Conservation (phyloP, 2,888 invertebrate species). For the Diogma glabrata region DNA sequence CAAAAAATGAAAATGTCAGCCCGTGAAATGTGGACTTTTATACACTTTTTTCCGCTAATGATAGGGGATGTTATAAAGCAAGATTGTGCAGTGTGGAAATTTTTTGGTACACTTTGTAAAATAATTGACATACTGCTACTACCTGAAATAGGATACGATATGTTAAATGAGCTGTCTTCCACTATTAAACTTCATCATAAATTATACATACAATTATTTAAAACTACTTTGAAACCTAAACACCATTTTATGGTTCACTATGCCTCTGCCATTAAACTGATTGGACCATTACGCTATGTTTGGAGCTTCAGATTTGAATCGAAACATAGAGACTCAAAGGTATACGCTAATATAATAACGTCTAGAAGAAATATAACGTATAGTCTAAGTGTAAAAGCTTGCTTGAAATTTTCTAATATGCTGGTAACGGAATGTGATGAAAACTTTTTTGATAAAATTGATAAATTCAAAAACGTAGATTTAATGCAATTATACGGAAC, state of each 20-base stretch:
- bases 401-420: background rate
- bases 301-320: slow-evolving; percentile 1
- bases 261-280: background rate
- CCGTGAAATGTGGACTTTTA: too few relatives aligned
- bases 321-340: background rate
- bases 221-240: background rate
- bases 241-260: slow-evolving; percentile 2
- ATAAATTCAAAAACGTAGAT: background rate
- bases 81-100: too few relatives aligned
- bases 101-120: background rate
- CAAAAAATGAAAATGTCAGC: too few relatives aligned
- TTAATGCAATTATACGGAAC: background rate
- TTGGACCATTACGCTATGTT: background rate
- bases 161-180: background rate
- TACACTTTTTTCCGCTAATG: too few relatives aligned
- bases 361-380: background rate
- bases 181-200: background rate
- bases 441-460: background rate
- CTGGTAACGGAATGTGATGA: background rate
- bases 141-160: background rate
- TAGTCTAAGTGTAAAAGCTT: background rate
- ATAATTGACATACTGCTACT: background rate
- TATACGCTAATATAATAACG: background rate
- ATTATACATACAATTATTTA: background rate
- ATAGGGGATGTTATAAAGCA: too few relatives aligned